Conservation (phyloP, 2,888 invertebrate species). For the Dryadula phaetusa region DNA sequence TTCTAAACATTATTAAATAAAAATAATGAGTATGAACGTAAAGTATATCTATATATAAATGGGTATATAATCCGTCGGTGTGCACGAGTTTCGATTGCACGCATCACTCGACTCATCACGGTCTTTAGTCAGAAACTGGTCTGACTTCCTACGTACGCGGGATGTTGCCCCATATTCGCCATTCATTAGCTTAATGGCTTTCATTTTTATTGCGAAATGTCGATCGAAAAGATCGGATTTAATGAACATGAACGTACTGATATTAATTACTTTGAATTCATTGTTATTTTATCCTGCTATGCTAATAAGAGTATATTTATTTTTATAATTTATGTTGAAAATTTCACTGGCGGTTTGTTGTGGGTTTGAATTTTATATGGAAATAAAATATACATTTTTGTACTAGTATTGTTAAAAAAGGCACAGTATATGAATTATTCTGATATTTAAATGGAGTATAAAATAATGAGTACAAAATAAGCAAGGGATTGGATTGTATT, state of each 20-base stretch:
- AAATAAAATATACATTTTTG: not conserved
- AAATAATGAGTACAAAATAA: too few relatives aligned
- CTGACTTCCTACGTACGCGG: conserved; percentile 73
- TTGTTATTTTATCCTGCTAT: conserved; percentile 24
- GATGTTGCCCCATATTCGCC: conserved; percentile 80
- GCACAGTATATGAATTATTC: not conserved
- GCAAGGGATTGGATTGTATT: too few relatives aligned
- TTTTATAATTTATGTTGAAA: not conserved
- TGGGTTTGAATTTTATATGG: not conserved
- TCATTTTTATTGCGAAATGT: conserved; percentile 70
- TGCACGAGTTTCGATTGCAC: conserved; percentile 31
- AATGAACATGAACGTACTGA: conserved; percentile 26
- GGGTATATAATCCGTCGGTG: not conserved
- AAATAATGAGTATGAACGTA: too few relatives aligned
- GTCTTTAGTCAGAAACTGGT: conserved; percentile 75
- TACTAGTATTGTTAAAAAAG: not conserved
- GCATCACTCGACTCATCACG: conserved; percentile 64
- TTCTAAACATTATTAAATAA: too few relatives aligned
- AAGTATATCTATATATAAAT: not conserved
- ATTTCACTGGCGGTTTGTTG: not conserved
- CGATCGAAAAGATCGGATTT: conserved; percentile 51
- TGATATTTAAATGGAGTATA: not conserved
- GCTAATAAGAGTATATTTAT: conserved; percentile 21
- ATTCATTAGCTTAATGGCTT: conserved; percentile 75
- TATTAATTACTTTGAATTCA: conserved; percentile 35